Evolutionary conservation across 2,888 invertebrate species (phyloP).

Genomic region (Dicyrtomina minuta): DNA sequence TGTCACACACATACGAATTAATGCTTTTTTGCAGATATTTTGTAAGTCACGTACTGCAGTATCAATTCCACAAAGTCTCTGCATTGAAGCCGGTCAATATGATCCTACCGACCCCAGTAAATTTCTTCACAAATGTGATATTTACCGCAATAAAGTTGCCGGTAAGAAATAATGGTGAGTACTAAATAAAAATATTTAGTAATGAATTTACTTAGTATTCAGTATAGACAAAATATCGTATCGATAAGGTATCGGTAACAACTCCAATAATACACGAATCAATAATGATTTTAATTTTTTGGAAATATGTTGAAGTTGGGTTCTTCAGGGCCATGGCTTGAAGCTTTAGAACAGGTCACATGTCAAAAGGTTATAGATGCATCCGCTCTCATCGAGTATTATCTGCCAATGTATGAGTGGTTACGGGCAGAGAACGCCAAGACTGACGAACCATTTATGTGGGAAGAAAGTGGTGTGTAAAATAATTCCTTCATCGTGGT

Average conservation of each 20-base stretch:
- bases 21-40: conserved; percentile 90
- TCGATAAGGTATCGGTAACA: too few species aligned
- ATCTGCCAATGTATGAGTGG: conserved; percentile 85
- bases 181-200: too few species aligned
- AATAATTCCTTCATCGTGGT: too few species aligned
- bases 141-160: conserved; percentile 84
- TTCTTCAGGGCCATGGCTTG: conserved; percentile 78
- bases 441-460: conserved; percentile 80
- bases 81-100: conserved; percentile 78
- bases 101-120: conserved; percentile 68
- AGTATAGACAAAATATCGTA: too few species aligned
- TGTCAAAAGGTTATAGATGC: conserved; percentile 79
- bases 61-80: conserved; percentile 84
- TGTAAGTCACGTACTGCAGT: conserved; percentile 87
- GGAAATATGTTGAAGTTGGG: conserved; percentile 82
- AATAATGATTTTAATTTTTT: too few species aligned
- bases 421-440: conserved; percentile 78
- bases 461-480: conserved; percentile 69
- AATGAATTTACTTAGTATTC: too few species aligned
- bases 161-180: conserved; percentile 81
- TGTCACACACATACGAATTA: too few species aligned
- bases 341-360: conserved; percentile 76
- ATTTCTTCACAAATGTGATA: conserved; percentile 86
- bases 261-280: too few species aligned
- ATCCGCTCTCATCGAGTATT: conserved; percentile 79